Evolutionary conservation across 1,140 invertebrate species (phyloP), one percentile per base, ranked within the genome.

Genomic region (Scylla paramamosain): DNA sequence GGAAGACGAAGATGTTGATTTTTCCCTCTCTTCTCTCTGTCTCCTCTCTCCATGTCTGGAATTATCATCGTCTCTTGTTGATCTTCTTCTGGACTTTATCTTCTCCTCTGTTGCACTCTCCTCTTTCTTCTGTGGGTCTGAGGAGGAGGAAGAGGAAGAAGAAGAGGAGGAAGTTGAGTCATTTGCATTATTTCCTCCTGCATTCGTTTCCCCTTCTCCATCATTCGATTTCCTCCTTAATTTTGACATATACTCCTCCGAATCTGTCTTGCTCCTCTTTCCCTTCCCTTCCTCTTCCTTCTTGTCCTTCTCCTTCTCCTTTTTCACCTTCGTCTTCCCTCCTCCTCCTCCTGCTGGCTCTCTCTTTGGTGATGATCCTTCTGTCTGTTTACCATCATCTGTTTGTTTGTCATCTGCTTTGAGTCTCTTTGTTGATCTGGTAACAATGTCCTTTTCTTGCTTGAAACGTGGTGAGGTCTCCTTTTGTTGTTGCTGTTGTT

Each of bases 181-280:
- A 12, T 39, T 25, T 0, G 4, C 46, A 52, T 28, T 29, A 25
- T 91, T 52, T 29, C 89, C 89, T 29, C 52, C 89, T 28, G 45
- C 20, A 29, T n/a, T 77, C n/a, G 67, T n/a, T 20, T 77, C 67
- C n/a, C 67, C 67, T 77, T 7, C 59, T 67, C 93, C 87, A 52
- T 94, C 93, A 82, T 83, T 45, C 6, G 94, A 95, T 31, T 95
- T 95, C n/a, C 94, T 39, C 4, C 94, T 82, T 25, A 95, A 39
- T 89, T 95, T 95, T 59, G 91, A 95, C 94, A 95, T 95, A 32
- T 95, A 95, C 28, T 95, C 94, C 59, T 95, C 94, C 25, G 91
- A 20, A 10, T 95, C 94, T 29, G 48, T 25, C 8, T 52, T 46
- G 45, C 28, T 92, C n/a, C 94, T 92, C 84, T 88, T 92, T 20